A percentile compares a stretch with the other conserved stretches of the same genome.
phyloP scores from a whole-genome alignment of 2,888 invertebrate species.

The Cerceris ruficornis region DNA sequence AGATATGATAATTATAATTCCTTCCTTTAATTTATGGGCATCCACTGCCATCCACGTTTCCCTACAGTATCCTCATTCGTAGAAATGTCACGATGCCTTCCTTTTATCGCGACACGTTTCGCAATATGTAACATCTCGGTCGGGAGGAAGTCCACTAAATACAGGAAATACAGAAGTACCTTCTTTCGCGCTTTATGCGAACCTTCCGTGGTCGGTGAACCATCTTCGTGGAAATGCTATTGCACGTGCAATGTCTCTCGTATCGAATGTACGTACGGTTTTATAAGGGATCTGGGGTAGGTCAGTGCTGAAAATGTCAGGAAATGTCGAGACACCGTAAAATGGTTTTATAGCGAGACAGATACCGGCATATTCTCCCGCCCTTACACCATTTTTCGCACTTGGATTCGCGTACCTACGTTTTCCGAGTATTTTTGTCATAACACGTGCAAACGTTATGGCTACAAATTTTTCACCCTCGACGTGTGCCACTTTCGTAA shows the following conservation, averaged over 20 bases:
- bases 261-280: neutral
- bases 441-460: neutral
- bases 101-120: too few relatives aligned
- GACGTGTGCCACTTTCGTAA: constrained; percentile 19
- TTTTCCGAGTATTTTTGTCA: neutral
- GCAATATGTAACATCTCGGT: too few relatives aligned
- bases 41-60: too few relatives aligned
- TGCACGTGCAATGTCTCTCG: neutral
- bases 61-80: too few relatives aligned
- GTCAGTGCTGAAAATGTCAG: constrained; percentile 33
- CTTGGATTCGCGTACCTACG: neutral
- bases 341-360: constrained; percentile 11
- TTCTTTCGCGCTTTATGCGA: neutral
- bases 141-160: neutral
- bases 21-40: too few relatives aligned
- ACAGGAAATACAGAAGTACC: neutral
- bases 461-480: constrained; percentile 22
- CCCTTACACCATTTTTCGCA: neutral
- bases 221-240: neutral
- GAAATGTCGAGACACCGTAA: constrained; percentile 23
- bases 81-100: too few relatives aligned
- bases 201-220: neutral
- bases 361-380: neutral
- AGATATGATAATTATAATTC: too few relatives aligned
- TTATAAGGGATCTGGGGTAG: neutral